Evolutionary conservation across 1,140 invertebrate species (phyloP), one percentile per base, ranked within the genome.

Genomic region (Macrobrachium rosenbergii): DNA sequence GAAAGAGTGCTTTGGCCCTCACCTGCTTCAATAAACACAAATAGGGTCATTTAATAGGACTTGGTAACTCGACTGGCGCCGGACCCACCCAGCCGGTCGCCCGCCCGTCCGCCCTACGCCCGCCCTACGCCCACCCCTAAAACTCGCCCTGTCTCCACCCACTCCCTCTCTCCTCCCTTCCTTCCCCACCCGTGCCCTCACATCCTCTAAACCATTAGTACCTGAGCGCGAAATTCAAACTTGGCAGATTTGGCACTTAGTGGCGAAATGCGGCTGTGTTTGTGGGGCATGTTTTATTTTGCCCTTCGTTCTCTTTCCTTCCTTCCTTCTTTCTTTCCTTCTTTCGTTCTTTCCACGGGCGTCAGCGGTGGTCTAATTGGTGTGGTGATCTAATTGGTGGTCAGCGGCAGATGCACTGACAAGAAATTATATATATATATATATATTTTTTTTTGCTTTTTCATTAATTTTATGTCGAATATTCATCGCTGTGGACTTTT

Each of bases 171-270:
- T 52, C 52, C 52, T 52, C 52, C 7, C 52, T 12, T 12, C 7
- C 52, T 12, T 52, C 52, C 12, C 12, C 52, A 52, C 52, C 28
- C 52, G 2, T 52, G 52, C 52, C 52, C 52, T 52, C 37, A 60
- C 83, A 62, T 21, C 83, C 43, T 79, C 14, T 52, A 85, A 69
- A 43, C 83, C 83, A 87, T 87, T 81, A 87, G 85, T 62, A 69
- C 37, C 67, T n/a, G 81, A 60, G 85, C 78, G 69, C 85, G 69
- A 87, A 82, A 75, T 73, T 87, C 85, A 64, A 81, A 84, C 83
- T 58, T 45, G 21, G 80, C 23, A 28, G 23, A 72, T 72, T 72
- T 72, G 28, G 17, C 77, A 52, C 45, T 76, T 63, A 69, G 16
- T 52, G 58, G 45, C 19, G 60, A 63, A 58, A 63, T 52, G 81